A percentile compares a stretch with the other conserved stretches of the same genome.
Conservation (phyloP, 2,113 vertebrate species). For the Podarcis raffonei region DNA sequence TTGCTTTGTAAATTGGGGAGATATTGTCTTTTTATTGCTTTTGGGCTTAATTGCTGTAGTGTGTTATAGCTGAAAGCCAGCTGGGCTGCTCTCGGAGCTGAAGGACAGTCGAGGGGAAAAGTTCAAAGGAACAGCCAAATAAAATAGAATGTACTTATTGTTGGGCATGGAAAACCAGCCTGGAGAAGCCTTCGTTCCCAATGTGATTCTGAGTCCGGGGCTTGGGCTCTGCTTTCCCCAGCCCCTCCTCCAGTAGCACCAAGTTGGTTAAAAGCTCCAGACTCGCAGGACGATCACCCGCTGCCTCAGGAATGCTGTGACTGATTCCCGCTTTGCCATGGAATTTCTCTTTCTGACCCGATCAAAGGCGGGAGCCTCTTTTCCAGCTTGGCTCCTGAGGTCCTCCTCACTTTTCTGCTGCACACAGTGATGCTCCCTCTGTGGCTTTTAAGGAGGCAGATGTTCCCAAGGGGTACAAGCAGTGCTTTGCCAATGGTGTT, state of each 20-base stretch:
- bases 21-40: not conserved
- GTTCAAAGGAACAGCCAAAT: not conserved
- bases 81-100: too few relatives aligned
- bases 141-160: not conserved
- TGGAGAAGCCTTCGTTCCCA: not conserved
- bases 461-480: not conserved
- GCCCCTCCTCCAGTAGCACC: not conserved
- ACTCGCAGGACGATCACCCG: not conserved
- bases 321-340: not conserved
- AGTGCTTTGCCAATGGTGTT: fast-evolving
- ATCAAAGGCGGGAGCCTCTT: not conserved
- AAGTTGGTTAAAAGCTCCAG: not conserved
- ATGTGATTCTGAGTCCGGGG: not conserved
- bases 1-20: not conserved
- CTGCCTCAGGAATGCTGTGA: constrained; percentile 16
- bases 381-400: not conserved
- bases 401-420: fast-evolving
- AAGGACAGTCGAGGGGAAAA: not conserved
- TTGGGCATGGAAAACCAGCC: not conserved
- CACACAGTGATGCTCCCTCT: fast-evolving
- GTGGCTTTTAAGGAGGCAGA: not conserved
- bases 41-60: not conserved
- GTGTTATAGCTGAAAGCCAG: not conserved
- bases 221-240: not conserved
- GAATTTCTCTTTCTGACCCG: not conserved